Base-by-base conservation (phyloP, 2,113 vertebrate species). In the Trematomus loennbergii region DNA sequence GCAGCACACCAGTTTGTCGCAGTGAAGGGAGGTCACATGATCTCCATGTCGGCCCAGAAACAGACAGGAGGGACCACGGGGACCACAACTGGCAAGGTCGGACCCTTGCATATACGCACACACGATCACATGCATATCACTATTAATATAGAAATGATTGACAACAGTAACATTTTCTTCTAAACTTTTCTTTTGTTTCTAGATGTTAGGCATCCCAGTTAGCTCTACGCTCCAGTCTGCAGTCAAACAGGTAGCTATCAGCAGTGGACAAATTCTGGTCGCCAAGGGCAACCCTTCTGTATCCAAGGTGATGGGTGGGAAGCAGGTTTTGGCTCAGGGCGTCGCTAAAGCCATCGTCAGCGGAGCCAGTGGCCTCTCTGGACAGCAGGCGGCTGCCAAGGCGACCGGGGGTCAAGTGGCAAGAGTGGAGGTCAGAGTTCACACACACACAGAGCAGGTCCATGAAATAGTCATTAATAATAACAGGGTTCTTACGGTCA, bases 291-390 rank as follows among this genome's bases (percentile, higher is more conserved):
- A 94, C 90, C 95, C 97, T 29, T 95, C 96, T 0, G 95, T 95
- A 20, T 94, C 97, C 83, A 99, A 98, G 90, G 95, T 97, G 82
- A 95, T 98, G 86, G 96, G 96, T 9, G 96, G 96, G 2, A 99
- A 99, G 88, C 98, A 98, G 90, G 97, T 99, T 82, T 94, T 99
- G 85, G 97, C 97, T 70, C 98, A 99, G 94, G 98, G 98, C 77
- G 97, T 99, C 13, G 98, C 98, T 79, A 99, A 99, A 92, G 98
- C 98, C 76, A 96, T 99, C 0, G 97, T 99, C 87, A 98, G 97
- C 5, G 96, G 97, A 88, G 94, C 96, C 0, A 92, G 96, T 40
- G 94, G 95, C 66, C 94, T 96, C 68, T 94, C 97, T 43, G 96
- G 96, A 83, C 98, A 98, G 84, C 96, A 96, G 0, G 94, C 96